Percentiles rank a stretch among this genome's conserved stretches.
These are phyloP conservation scores for Montifringilla adamsi DNA, from an alignment of 2,113 vertebrate genomes.

Conservation along the genomic window DNA sequence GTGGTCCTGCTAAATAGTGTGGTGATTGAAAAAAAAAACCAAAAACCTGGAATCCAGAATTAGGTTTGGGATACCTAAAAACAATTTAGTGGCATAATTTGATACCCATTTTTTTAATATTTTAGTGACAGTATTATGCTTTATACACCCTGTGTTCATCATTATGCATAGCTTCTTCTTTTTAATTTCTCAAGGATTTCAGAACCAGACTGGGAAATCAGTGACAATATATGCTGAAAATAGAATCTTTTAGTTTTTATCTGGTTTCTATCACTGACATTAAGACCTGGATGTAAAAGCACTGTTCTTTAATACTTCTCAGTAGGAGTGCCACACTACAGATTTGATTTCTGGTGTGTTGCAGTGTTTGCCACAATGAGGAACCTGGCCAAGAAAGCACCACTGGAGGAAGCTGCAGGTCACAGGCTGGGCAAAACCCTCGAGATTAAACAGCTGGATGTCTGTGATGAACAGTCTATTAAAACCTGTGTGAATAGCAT, in stretches of 20 bases:
- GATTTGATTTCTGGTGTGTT: neutral
- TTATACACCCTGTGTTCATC: neutral
- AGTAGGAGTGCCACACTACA: neutral
- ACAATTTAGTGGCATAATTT: neutral
- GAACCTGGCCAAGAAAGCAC: conserved; percentile 74
- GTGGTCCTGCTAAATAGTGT: neutral
- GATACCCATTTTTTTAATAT: neutral
- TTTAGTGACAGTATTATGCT: neutral
- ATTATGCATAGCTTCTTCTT: neutral
- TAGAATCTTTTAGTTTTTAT: neutral
- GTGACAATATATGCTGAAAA: neutral
- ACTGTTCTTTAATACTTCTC: neutral
- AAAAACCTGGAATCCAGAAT: neutral
- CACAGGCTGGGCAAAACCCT: conserved; percentile 78
- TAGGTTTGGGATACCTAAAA: neutral
- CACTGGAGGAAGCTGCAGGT: conserved; percentile 75
- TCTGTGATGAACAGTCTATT: conserved; percentile 82
- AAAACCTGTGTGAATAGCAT: conserved; percentile 80
- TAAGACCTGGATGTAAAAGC: neutral
- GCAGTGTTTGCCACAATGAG: conserved; percentile 86
- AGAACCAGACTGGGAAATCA: neutral
- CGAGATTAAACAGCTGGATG: conserved; percentile 83
- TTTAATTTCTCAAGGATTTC: neutral
- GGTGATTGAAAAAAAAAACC: neutral
- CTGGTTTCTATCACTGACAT: neutral